Percentiles rank a stretch among this genome's conserved stretches.
These are phyloP conservation scores for Ooceraea biroi DNA, from an alignment of 1,140 invertebrate species.

Conservation along the genomic window DNA sequence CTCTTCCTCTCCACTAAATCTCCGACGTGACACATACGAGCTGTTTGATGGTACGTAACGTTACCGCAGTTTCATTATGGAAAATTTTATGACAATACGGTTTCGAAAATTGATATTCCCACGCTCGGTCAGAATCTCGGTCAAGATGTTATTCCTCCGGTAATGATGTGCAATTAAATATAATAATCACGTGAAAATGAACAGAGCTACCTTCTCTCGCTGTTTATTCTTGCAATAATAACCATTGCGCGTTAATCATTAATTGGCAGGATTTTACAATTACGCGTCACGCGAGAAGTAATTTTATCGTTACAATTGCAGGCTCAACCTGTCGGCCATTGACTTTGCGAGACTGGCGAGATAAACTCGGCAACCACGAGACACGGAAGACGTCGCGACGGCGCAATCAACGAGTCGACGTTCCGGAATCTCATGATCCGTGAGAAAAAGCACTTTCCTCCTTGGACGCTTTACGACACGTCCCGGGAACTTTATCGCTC, in stretches of 20 bases:
- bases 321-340: slow-evolving; percentile 11
- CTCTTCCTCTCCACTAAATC: neutral
- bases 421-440: slow-evolving; percentile 39
- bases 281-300: neutral
- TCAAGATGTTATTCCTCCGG: slow-evolving; percentile 31
- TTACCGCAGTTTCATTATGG: neutral
- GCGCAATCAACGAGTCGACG: slow-evolving; percentile 27
- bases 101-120: slow-evolving; percentile 33
- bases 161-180: slow-evolving; percentile 32
- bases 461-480: slow-evolving; percentile 47
- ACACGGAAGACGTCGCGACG: slow-evolving; percentile 7
- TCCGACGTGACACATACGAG: neutral
- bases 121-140: neutral
- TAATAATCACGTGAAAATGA: slow-evolving; percentile 29
- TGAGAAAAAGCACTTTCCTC: slow-evolving; percentile 43
- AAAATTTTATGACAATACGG: neutral
- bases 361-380: slow-evolving; percentile 9
- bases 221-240: slow-evolving; percentile 27
- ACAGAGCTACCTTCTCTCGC: slow-evolving; percentile 6
- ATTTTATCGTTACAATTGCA: slow-evolving; percentile 34
- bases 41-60: neutral
- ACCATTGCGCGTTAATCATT: slow-evolving; percentile 9
- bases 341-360: neutral
- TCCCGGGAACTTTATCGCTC: slow-evolving; percentile 51
- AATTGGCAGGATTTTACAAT: slow-evolving; percentile 27